A percentile compares a stretch with the other conserved stretches of the same genome.
These are phyloP conservation scores for Megamerina dolium DNA, from an alignment of 2,888 invertebrate genomes.

Conservation along the genomic window DNA sequence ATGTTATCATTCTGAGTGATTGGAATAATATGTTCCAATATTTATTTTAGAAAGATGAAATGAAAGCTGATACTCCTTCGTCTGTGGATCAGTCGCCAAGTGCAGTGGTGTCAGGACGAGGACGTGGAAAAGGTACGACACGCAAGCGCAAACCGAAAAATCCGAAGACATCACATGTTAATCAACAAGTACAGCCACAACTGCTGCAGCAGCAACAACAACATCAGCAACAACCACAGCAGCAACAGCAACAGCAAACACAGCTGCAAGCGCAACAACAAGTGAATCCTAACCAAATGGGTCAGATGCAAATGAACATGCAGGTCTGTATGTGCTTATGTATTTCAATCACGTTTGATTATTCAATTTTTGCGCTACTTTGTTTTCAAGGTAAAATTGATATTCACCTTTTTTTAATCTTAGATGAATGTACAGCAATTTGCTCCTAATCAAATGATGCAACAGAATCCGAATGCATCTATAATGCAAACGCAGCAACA, in stretches of 20 bases:
- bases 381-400: slow-evolving; percentile 13
- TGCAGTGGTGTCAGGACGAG: slow-evolving; percentile 42
- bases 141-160: slow-evolving; percentile 48
- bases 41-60: slow-evolving; percentile 53
- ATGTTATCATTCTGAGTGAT: too few relatives aligned
- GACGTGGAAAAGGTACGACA: slow-evolving; percentile 45
- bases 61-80: slow-evolving; percentile 60
- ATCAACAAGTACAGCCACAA: slow-evolving; percentile 36
- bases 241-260: slow-evolving; percentile 28
- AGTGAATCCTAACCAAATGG: slow-evolving; percentile 30
- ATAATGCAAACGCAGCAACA: slow-evolving; percentile 46
- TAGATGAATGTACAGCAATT: slow-evolving; percentile 50
- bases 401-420: background rate
- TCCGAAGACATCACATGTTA: slow-evolving; percentile 50
- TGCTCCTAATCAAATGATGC: slow-evolving; percentile 46
- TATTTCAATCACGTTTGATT: too few relatives aligned
- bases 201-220: slow-evolving; percentile 42
- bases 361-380: too few relatives aligned
- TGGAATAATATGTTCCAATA: background rate
- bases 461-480: slow-evolving; percentile 46
- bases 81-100: slow-evolving; percentile 50
- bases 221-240: slow-evolving; percentile 34
- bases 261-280: slow-evolving; percentile 49
- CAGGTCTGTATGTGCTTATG: slow-evolving; percentile 36
- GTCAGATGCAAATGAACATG: slow-evolving; percentile 49